Conservation (phyloP, 2,888 invertebrate genomes). For the Allolobophora icterica region DNA sequence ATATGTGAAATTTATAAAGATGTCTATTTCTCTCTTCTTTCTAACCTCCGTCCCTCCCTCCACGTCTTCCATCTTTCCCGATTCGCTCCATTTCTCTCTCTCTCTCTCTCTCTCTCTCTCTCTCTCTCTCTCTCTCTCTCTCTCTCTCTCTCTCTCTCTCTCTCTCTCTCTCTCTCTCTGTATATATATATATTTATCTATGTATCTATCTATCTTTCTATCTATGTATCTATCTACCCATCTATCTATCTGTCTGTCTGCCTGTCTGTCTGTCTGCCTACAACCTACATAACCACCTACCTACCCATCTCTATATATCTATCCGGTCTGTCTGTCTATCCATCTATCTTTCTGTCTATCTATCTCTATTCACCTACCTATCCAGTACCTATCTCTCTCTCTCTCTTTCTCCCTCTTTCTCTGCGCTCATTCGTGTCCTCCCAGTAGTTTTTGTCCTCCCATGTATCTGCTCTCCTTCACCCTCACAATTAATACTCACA, state of each 20-base stretch:
- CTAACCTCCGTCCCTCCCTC: neutral
- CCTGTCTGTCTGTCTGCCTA: neutral
- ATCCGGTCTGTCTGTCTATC: neutral
- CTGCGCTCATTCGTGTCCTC: neutral
- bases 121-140: neutral
- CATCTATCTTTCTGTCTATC: neutral
- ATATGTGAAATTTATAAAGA: too few relatives aligned
- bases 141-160: neutral
- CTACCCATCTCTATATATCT: neutral
- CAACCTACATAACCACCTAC: too few relatives aligned
- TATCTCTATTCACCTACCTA: neutral
- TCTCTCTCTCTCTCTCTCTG: neutral
- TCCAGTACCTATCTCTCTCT: neutral
- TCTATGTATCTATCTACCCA: too few relatives aligned
- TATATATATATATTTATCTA: too few relatives aligned
- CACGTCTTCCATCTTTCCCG: neutral
- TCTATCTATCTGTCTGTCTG: too few relatives aligned
- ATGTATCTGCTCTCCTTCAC: too few relatives aligned
- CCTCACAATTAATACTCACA: too few relatives aligned
- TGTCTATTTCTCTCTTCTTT: neutral
- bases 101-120: neutral
- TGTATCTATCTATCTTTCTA: too few relatives aligned
- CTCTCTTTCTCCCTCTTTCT: neutral
- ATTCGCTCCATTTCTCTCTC: too few relatives aligned
- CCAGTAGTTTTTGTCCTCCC: neutral